Base-by-base conservation (phyloP, 2,797 vertebrate species). In the Apogon hyalosoma region DNA sequence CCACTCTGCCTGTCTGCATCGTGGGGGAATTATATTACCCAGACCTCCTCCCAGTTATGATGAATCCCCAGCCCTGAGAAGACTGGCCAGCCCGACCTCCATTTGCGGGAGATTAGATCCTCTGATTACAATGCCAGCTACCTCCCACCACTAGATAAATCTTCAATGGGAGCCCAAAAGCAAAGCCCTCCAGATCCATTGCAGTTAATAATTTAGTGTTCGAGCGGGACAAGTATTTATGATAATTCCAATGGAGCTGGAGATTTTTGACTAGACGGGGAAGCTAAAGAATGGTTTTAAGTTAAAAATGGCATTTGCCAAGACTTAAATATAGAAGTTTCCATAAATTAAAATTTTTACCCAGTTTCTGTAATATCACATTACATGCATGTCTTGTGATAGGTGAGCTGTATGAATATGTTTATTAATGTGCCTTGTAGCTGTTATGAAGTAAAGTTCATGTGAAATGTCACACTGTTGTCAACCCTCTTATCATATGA, bases 131-230 rank as follows among this genome's bases (percentile, higher is more conserved):
- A 69, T 90, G 92, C 93, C 92, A 92, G 91, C 90, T 86, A 86
- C 88, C 77, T 88, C 89, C 89, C 91, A 88, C 87, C 81, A 84
- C 71, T 53, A 87, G 91, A 94, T 95, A 93, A 94, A 94, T 95
- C 94, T 94, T 84, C 82, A 53, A 80, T 75, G 79, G 74, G 61
- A 87, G 86, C 66, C 87, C 80, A 84, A 82, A 90, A 91, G 88
- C 82, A 90, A 92, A 91, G 63, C 82, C 82, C 73, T 80, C 77
- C 75, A 87, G 92, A 83, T 92, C 91, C 90, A 89, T 90, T 89
- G 79, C 87, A 84, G 86, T 94, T 92, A 94, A 93, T 93, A 87
- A 94, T 94, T 92, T 87, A 92, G 80, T 62, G 83, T 87, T 88
- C 49, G 84, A 78, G 59, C 57, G 57, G 50, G 70, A 79, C 73